A percentile compares a stretch with the other conserved stretches of the same genome.
phyloP scores from a whole-genome alignment of 2,797 vertebrate genomes.

The Rhynchonycteris naso region DNA sequence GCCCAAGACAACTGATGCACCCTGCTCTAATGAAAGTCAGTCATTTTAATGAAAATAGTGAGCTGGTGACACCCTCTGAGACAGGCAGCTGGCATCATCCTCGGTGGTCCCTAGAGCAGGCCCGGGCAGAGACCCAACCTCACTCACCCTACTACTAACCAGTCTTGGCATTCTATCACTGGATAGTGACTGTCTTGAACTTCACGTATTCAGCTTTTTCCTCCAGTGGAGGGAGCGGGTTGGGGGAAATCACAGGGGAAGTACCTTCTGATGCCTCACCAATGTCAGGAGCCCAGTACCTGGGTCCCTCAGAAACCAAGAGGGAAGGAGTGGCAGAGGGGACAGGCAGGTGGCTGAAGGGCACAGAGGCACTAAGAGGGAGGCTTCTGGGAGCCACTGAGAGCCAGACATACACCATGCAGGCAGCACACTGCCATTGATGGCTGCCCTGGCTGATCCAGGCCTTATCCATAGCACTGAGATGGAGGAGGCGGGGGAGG shows the following conservation, averaged over 20 bases:
- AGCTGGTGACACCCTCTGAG: neutral
- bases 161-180: neutral
- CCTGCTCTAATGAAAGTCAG: neutral
- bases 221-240: neutral
- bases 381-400: neutral
- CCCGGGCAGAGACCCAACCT: neutral
- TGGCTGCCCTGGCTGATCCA: neutral
- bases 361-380: accelerated
- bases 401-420: accelerated
- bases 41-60: neutral
- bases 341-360: neutral
- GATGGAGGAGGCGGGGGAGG: neutral
- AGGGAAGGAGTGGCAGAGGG: neutral
- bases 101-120: neutral
- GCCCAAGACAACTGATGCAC: neutral
- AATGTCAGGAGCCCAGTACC: neutral
- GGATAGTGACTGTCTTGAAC: neutral
- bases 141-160: neutral
- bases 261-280: neutral
- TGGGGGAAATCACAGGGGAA: too few relatives aligned
- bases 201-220: neutral
- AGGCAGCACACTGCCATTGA: neutral
- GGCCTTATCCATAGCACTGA: neutral
- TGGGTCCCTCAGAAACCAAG: neutral
- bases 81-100: neutral